Conservation (phyloP, 2,888 invertebrate genomes). For the Lepidonotus clava region DNA sequence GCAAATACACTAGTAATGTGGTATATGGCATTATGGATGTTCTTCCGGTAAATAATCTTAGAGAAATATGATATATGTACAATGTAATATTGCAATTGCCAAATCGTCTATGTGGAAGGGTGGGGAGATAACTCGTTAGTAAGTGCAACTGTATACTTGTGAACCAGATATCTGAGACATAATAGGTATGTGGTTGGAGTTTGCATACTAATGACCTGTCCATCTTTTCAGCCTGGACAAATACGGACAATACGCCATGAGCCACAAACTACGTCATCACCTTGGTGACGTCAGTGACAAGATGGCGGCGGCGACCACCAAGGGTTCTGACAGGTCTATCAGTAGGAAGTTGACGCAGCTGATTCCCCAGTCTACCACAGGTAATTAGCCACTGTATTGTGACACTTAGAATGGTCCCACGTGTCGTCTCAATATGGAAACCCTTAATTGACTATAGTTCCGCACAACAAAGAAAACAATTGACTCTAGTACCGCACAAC, state of each 20-base stretch:
- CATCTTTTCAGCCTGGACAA: conserved; percentile 63
- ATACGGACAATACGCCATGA: conserved; percentile 72
- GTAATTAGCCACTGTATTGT: conserved; percentile 12
- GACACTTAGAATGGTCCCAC: background rate
- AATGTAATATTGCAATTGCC: no score
- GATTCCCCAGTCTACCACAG: conserved; percentile 58
- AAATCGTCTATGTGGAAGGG: no score
- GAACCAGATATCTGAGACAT: no score
- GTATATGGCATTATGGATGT: no score
- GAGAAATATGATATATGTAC: no score
- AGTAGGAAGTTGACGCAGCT: conserved; percentile 65
- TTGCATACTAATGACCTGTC: background rate
- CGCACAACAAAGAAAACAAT: no score
- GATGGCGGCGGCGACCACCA: conserved; percentile 70
- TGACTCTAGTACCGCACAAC: no score
- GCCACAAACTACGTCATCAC: conserved; percentile 72
- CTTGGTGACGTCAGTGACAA: conserved; percentile 75
- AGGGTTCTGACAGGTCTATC: conserved; percentile 68
- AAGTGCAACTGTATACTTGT: no score
- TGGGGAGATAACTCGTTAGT: no score
- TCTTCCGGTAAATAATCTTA: no score
- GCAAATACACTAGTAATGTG: no score
- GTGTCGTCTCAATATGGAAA: background rate
- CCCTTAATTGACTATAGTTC: background rate
- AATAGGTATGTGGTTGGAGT: no score